Percentiles rank a stretch among this genome's conserved stretches.
phyloP scores from a whole-genome alignment of 2,888 invertebrate species.

The Amphipyra tragopoginis region DNA sequence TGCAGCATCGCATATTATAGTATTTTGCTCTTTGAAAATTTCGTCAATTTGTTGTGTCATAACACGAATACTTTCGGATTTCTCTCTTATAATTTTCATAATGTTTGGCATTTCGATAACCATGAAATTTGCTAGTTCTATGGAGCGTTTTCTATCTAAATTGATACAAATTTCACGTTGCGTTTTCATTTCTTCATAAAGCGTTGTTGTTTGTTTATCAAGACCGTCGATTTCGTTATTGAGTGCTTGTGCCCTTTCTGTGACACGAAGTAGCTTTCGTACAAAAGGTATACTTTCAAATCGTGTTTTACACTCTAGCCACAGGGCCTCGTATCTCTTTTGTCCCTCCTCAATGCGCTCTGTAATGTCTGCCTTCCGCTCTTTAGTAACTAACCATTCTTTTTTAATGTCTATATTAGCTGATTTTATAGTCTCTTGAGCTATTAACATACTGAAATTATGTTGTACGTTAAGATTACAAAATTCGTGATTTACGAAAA shows the following conservation, averaged over 20 bases:
- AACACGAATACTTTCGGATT: conserved; percentile 58
- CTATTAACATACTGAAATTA: conserved; percentile 69
- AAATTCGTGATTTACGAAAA: too few species aligned
- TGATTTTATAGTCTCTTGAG: conserved; percentile 72
- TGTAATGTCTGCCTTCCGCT: conserved; percentile 65
- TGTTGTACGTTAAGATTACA: background rate
- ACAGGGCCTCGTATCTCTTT: conserved; percentile 77
- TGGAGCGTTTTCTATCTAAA: conserved; percentile 66
- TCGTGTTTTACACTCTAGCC: conserved; percentile 73
- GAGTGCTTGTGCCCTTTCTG: conserved; percentile 60
- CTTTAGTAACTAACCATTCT: conserved; percentile 72
- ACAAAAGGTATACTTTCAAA: conserved; percentile 79
- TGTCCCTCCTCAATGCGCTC: conserved; percentile 70
- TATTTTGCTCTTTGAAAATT: conserved; percentile 26
- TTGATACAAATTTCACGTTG: conserved; percentile 61
- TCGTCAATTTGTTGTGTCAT: conserved; percentile 61
- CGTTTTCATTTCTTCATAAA: conserved; percentile 64
- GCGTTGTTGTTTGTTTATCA: conserved; percentile 60
- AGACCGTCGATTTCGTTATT: conserved; percentile 63
- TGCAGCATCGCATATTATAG: conserved; percentile 15
- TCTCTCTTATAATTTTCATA: conserved; percentile 64
- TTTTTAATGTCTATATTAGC: conserved; percentile 78
- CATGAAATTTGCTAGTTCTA: conserved; percentile 76
- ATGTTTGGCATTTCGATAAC: conserved; percentile 68
- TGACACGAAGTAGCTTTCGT: conserved; percentile 67